phyloP scores from a whole-genome alignment of 1,140 invertebrate species.

The Eriosoma lanigerum region DNA sequence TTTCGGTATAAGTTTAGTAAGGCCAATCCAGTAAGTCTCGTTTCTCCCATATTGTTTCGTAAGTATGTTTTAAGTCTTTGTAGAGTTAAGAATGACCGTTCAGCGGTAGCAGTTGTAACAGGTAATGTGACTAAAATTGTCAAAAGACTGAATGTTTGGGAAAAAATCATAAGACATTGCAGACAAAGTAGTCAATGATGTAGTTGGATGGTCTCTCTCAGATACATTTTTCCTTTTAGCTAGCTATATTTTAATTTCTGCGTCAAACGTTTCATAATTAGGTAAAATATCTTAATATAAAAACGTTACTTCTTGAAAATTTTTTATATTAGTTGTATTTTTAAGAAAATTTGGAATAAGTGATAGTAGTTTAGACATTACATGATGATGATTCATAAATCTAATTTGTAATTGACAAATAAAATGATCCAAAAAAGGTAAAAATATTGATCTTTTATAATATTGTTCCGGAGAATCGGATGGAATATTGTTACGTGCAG shows the following conservation, averaged over 20 bases:
- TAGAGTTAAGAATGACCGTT: constrained; percentile 47
- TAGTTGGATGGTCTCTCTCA: background rate
- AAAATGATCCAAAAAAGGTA: constrained; percentile 3
- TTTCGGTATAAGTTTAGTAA: constrained; percentile 47
- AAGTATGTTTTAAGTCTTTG: constrained; percentile 53
- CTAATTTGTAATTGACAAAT: background rate
- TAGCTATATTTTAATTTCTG: background rate
- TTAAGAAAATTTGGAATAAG: constrained; percentile 1
- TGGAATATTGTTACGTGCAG: constrained; percentile 7
- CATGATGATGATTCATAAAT: background rate
- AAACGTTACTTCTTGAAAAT: background rate
- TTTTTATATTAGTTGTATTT: background rate
- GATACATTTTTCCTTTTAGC: background rate
- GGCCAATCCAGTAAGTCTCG: constrained; percentile 52
- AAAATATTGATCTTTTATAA: constrained; percentile 4
- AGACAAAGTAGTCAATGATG: constrained; percentile 2
- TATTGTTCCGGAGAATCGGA: constrained; percentile 1
- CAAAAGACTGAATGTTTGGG: constrained; percentile 7
- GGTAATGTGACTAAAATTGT: background rate
- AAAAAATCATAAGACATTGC: background rate
- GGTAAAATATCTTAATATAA: constrained; percentile 12
- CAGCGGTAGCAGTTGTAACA: background rate
- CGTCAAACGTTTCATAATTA: background rate
- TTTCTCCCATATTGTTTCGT: constrained; percentile 51
- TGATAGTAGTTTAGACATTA: background rate